Base-by-base conservation (phyloP, 2,797 vertebrate species). In the Dallia pectoralis region DNA sequence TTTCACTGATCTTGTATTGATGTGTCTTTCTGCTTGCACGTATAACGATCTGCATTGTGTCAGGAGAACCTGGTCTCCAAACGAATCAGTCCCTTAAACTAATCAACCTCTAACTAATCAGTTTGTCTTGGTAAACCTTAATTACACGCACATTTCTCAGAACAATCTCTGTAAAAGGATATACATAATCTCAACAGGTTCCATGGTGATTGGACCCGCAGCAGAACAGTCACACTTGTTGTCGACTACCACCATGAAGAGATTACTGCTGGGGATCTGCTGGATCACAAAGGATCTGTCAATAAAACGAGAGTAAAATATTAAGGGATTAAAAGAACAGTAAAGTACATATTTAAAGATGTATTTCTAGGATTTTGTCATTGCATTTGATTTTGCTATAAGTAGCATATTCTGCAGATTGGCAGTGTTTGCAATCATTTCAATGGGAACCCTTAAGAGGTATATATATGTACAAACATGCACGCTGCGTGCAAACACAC, bases 201-300 rank as follows among this genome's bases (percentile, higher is more conserved):
- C 95, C 96, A 98, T 99, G 74, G 96, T 97, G 69, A 99, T 96
- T 4, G 95, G 94, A 71, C 91, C 88, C 75, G 94, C 32, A 0
- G 90, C 92, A 80, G 92, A 94, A 81, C 97, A 99, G 85, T 95
- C 95, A 75, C 97, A 99, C 82, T 96, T 96, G 66, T 96, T 97
- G 85, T 98, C 96, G 83, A 99, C 97, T 63, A 99, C 97, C 51
- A 99, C 97, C 97, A 99, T 99, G 87, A 99, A 99, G 69, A 99
- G 95, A 85, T 99, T 99, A 92, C 97, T 99, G 92, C 97, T 99
- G 73, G 97, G 97, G 85, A 99, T 99, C 87, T 99, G 97, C 89
- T 99, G 97, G 79, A 99, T 99, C 84, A 99, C 97, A 88, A 99
- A 99, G 25, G 97, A 98, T 81, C 97, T 99, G 73, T n/a, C 86